Conservation (phyloP, 2,113 vertebrate species). For the Gadus chalcogrammus region DNA sequence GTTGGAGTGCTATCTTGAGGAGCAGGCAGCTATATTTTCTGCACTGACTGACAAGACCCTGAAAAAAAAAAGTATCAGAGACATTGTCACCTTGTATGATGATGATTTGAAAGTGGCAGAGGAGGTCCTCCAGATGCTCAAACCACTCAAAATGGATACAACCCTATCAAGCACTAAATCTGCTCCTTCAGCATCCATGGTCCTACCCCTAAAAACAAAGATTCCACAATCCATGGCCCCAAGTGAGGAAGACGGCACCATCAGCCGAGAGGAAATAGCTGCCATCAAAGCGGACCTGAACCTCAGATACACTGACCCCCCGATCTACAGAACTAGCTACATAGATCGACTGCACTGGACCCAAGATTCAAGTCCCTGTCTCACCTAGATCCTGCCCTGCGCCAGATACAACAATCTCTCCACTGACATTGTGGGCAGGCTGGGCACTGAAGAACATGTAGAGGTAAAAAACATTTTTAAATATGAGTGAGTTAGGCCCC, state of each 20-base stretch:
- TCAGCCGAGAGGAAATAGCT: neutral
- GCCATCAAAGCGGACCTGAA: neutral
- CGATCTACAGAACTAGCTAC: neutral
- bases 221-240: constrained; percentile 3
- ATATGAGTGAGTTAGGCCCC: no score
- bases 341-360: neutral
- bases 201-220: neutral
- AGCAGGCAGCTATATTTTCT: constrained; percentile 11
- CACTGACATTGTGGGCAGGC: no score
- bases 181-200: neutral
- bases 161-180: constrained; percentile 16
- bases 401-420: no score
- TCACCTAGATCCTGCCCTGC: neutral
- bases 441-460: no score
- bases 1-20: constrained; percentile 12
- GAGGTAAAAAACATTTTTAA: no score
- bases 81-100: constrained; percentile 24
- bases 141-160: constrained; percentile 26
- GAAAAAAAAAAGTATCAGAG: constrained; percentile 3
- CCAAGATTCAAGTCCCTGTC: neutral
- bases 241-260: neutral
- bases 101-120: constrained; percentile 18
- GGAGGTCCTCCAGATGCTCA: constrained; percentile 19
- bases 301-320: neutral
- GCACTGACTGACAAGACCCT: constrained; percentile 13